phyloP scores from a whole-genome alignment of 1,140 invertebrate genomes.

The Apis florea region DNA sequence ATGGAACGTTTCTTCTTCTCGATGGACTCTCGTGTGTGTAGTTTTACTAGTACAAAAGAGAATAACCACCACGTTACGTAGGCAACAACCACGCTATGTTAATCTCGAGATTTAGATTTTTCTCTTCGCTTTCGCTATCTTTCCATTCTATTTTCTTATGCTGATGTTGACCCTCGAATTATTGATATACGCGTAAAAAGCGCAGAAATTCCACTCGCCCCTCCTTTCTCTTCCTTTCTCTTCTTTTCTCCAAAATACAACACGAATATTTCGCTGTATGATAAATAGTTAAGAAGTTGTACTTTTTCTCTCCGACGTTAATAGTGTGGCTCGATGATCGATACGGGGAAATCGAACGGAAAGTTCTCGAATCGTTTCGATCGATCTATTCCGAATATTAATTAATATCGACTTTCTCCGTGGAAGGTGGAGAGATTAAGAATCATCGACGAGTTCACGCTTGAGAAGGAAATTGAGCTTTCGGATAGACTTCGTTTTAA shows the following conservation, averaged over 20 bases:
- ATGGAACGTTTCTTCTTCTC: slow-evolving; percentile 13
- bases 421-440: neutral
- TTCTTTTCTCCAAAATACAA: too few relatives aligned
- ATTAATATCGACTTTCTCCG: slow-evolving; percentile 17
- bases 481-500: slow-evolving; percentile 4
- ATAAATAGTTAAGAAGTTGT: neutral
- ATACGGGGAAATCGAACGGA: neutral
- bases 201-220: neutral
- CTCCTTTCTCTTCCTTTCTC: neutral
- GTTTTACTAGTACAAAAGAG: neutral
- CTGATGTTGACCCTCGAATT: slow-evolving; percentile 45
- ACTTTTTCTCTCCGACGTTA: neutral
- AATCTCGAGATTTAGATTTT: slow-evolving; percentile 57
- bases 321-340: neutral
- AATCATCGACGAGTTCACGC: neutral
- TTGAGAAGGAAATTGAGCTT: neutral
- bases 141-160: neutral
- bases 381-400: slow-evolving; percentile 23
- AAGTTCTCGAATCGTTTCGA: too few relatives aligned
- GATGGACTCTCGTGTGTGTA: slow-evolving; percentile 3
- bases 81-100: slow-evolving; percentile 32
- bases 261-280: neutral
- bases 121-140: neutral
- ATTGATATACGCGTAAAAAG: neutral
- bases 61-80: slow-evolving; percentile 24